Base-by-base conservation (phyloP, 2,888 invertebrate species). In the Cremastinae sp. region DNA sequence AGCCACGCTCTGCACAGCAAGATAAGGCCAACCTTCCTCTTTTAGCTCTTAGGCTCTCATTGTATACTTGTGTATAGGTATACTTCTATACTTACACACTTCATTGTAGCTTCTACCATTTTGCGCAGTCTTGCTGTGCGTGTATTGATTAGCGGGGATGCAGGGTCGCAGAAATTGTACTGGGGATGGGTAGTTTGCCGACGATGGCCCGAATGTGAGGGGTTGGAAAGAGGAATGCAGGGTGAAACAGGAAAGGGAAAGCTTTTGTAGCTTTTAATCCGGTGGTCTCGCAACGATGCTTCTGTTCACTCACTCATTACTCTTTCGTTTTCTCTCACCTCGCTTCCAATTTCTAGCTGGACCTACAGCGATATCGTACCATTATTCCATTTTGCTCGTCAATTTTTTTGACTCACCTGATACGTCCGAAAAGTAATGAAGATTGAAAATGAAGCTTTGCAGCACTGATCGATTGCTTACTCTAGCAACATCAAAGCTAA, bases 111-210 rank as follows among this genome's bases (percentile, higher is more conserved):
- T 71, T 70, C 55, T 71, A 69, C 72, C 70, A 66, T 58, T 69
- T 66, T 66, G 72, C 77, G 59, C 71, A 64, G 73, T 61, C 79
- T 65, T 78, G 78, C 75, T 79, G 78, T 81, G 80, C 82, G 82
- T 81, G 81, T 86, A 86, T 86, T 83, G 85, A 86, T 86, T 85
- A 85, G 85, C 81, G 78, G 71, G 80, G 79, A 76, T 78, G 80
- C 75, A 82, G 70, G 74, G 58, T 76, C 78, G 76, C 71, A 66
- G 70, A 61, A 65, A 65, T 59, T 61, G 70, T 71, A 66, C 69
- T 78, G 78, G 80, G 78, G 80, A 58, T 75, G 62, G 78, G 76
- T 76, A 68, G 65, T 71, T 65, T 65, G 53, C 64, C 73, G 76
- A 69, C 69, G 47, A 53, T 14, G 66, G 56, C 65, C 35, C 59